phyloP scores from a whole-genome alignment of 1,140 invertebrate species.

The Zaprionus inermis region DNA sequence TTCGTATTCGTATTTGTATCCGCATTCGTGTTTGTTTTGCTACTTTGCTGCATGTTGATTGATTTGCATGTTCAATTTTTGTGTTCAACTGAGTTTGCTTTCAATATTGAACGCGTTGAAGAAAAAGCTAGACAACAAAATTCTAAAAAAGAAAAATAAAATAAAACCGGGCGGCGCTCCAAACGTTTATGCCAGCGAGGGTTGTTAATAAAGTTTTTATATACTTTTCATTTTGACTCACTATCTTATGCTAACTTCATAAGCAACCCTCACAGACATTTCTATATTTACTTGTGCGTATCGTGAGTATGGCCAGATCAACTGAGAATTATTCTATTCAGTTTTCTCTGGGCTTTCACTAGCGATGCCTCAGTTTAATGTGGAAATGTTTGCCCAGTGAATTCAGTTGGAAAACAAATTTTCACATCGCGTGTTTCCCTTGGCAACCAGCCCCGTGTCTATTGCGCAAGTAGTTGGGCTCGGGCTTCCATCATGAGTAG shows the following conservation, averaged over 20 bases:
- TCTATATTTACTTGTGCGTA: slow-evolving; percentile 68
- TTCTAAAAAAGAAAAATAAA: slow-evolving; percentile 56
- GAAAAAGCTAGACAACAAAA: slow-evolving; percentile 15
- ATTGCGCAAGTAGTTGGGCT: slow-evolving; percentile 62
- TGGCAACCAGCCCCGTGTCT: slow-evolving; percentile 3
- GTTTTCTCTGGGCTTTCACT: slow-evolving; percentile 50
- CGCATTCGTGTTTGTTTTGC: slow-evolving; percentile 12
- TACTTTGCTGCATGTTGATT: slow-evolving; percentile 47
- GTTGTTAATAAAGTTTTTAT: background rate
- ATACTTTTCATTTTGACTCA: background rate
- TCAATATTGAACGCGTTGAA: slow-evolving; percentile 53
- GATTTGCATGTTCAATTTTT: slow-evolving; percentile 67
- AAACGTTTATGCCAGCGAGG: background rate
- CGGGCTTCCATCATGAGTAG: slow-evolving; percentile 54
- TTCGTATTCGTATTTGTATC: slow-evolving; percentile 14
- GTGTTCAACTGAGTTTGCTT: slow-evolving; percentile 29
- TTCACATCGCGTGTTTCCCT: slow-evolving; percentile 24
- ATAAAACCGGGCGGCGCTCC: slow-evolving; percentile 28
- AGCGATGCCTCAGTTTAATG: slow-evolving; percentile 13
- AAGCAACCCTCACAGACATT: slow-evolving; percentile 12
- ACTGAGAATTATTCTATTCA: slow-evolving; percentile 35
- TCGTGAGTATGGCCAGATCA: slow-evolving; percentile 20
- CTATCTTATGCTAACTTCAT: background rate
- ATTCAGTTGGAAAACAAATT: slow-evolving; percentile 49
- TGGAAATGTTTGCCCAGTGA: slow-evolving; percentile 70